Evolutionary conservation across 2,113 vertebrate genomes (phyloP), one percentile per base, ranked within the genome.

Genomic region (Sebastes fasciatus): DNA sequence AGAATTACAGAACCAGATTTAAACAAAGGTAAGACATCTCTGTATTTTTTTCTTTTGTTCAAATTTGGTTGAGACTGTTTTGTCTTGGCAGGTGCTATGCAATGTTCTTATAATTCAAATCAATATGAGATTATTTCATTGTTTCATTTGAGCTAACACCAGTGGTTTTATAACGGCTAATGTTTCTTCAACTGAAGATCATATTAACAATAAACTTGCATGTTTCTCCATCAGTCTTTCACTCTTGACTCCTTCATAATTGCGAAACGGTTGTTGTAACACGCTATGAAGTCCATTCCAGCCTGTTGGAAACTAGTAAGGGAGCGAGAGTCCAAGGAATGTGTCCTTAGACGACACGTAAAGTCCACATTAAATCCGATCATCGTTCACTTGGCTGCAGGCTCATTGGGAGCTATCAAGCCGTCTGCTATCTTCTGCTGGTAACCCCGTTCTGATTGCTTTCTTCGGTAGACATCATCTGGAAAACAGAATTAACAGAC

Each of bases 381-480:
- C 60, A 3, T 51, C 8, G 2, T 86, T 96, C 82, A 91, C 82
- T 95, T 96, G 85, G 82, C 87, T 83, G 90, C 78, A 58, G 87
- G 79, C 17, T 94, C 89, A 4, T 48, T 67, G 64, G 77, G 75
- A 77, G 80, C 87, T 13, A 89, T 83, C 89, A 91, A 26, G 65
- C 86, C 93, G 66, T 95, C 94, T 62, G 95, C 83, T 73, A 96
- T 89, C 81, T 91, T 97, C 70, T 82, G 91, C 88, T 98, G 89
- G 14, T 97, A 96, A 55, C 90, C 91, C 74, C 97, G 96, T 77
- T 99, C 97, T 13, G 98, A 97, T 19, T 51, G 92, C 86, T 99
- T 99, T 93, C 98, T 97, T 76, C 98, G 94, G 95, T 99, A 99
- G 89, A 99, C 98, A 40, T 99, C 98, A 95, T 99, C 98, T 99